phyloP scores from a whole-genome alignment of 2,888 invertebrate genomes.

The Yponomeuta plumbellus region DNA sequence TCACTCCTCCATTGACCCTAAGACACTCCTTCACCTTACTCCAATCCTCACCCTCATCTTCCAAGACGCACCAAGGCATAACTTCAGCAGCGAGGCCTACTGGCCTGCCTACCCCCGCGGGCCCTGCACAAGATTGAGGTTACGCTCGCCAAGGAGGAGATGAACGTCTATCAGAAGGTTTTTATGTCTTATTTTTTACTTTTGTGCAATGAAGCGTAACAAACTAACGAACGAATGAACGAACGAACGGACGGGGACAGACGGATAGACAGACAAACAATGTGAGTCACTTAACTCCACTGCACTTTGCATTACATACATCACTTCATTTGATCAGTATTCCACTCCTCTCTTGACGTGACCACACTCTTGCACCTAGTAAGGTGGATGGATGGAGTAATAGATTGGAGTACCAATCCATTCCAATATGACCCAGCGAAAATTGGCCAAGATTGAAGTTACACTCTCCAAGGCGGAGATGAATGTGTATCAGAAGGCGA shows the following conservation, averaged over 20 bases:
- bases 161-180: constrained; percentile 85
- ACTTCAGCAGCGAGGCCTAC: constrained; percentile 78
- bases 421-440: constrained; percentile 58
- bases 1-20: background rate
- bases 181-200: too few species aligned
- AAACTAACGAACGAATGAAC: too few species aligned
- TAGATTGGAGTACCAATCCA: too few species aligned
- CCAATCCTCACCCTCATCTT: too few species aligned
- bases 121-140: constrained; percentile 76
- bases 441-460: constrained; percentile 75
- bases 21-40: background rate
- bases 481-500: constrained; percentile 85
- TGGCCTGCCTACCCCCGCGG: constrained; percentile 80
- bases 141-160: constrained; percentile 80
- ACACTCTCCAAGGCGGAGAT: constrained; percentile 81
- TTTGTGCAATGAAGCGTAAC: too few species aligned
- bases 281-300: too few species aligned
- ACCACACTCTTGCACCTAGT: background rate
- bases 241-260: too few species aligned
- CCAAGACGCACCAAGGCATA: constrained; percentile 92
- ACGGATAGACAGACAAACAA: too few species aligned
- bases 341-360: background rate
- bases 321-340: background rate
- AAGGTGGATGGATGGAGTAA: too few species aligned
- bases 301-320: too few species aligned